phyloP scores from a whole-genome alignment of 2,113 vertebrate species.

The Leptocoma aspasia region DNA sequence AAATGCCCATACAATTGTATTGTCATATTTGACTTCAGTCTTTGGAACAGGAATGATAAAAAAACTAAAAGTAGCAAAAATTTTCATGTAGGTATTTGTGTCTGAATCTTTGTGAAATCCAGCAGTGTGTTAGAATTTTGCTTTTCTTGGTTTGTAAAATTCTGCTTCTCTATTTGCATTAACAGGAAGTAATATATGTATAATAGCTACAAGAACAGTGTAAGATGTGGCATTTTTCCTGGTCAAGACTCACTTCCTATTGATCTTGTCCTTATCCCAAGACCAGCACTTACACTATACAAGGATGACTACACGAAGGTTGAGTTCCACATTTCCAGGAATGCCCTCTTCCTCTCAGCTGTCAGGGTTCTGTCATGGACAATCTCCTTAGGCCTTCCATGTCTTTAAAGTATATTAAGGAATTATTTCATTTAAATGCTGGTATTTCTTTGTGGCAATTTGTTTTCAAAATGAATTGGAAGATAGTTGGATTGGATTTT shows the following conservation, averaged over 20 bases:
- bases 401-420: background rate
- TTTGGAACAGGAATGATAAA: background rate
- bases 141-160: background rate
- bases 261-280: background rate
- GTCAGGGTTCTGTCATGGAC: background rate
- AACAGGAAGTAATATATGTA: background rate
- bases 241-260: background rate
- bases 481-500: background rate
- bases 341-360: slow-evolving; percentile 7
- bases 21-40: background rate
- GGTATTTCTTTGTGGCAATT: background rate
- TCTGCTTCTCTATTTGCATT: background rate
- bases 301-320: background rate
- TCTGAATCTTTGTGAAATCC: background rate
- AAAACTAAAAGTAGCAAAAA: background rate
- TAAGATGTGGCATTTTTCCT: background rate
- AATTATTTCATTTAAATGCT: background rate
- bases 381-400: background rate
- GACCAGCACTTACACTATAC: background rate
- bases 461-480: background rate
- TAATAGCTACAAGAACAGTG: accelerated
- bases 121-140: accelerated
- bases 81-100: background rate
- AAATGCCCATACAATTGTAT: background rate
- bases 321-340: background rate